These are phyloP conservation scores for Oncorhynchus masou DNA, from an alignment of 2,113 vertebrate species.

Conservation along the genomic window DNA sequence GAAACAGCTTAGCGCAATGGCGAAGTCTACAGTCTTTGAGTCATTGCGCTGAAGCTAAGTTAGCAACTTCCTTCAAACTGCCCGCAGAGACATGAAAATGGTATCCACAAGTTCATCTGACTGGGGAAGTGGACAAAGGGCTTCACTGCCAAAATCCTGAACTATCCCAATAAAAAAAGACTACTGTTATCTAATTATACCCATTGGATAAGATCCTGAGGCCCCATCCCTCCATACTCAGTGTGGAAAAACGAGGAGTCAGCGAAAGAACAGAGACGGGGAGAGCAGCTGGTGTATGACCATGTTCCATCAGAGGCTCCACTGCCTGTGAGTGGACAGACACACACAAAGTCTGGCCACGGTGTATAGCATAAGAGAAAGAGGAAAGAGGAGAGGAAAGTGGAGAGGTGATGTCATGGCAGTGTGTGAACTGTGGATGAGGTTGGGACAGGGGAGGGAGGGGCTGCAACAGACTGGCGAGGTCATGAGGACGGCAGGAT, in stretches of 20 bases:
- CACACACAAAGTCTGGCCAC: background rate
- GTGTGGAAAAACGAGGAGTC: slow-evolving; percentile 24
- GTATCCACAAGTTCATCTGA: too few species aligned
- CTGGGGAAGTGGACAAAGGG: too few species aligned
- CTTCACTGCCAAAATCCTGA: too few species aligned
- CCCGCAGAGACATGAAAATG: too few species aligned
- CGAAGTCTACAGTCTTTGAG: too few species aligned
- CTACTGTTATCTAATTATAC: slow-evolving; percentile 47
- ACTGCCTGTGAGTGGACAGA: background rate
- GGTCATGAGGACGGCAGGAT: slow-evolving; percentile 63
- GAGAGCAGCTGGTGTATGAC: slow-evolving; percentile 45
- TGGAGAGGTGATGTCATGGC: slow-evolving; percentile 9
- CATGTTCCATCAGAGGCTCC: background rate
- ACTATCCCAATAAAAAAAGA: background rate
- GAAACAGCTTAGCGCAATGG: too few species aligned
- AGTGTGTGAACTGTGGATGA: slow-evolving; percentile 18
- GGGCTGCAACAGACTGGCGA: slow-evolving; percentile 52
- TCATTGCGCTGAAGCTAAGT: too few species aligned
- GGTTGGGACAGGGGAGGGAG: slow-evolving; percentile 25
- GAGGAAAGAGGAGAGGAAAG: background rate
- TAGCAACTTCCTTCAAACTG: too few species aligned
- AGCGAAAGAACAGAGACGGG: background rate
- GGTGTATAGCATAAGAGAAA: background rate
- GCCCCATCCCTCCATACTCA: slow-evolving; percentile 17
- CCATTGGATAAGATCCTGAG: slow-evolving; percentile 28